Evolutionary conservation across 53 echinoderm and acorn worm genomes (phyloP).

Genomic region (Stichopus horrens): DNA sequence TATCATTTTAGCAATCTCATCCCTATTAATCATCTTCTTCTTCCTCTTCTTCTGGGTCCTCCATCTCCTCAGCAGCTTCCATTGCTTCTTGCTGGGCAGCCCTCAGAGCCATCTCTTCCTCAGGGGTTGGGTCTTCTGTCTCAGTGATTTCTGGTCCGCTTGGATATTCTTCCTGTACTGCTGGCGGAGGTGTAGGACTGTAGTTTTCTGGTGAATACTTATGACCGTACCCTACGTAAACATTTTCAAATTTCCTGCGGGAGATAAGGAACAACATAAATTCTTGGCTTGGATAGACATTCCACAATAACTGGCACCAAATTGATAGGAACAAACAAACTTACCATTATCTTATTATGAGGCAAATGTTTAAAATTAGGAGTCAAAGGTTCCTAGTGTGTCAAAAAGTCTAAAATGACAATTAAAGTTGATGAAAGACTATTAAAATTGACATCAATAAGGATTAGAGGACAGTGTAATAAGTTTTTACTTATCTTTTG

Average conservation of each 20-base stretch:
- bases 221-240: slow-evolving; percentile 93
- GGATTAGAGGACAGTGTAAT: too few species aligned
- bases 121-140: slow-evolving; percentile 92
- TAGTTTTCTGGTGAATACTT: slow-evolving; percentile 97
- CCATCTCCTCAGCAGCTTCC: slow-evolving; percentile 94
- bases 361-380: too few species aligned
- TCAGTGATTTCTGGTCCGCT: slow-evolving; percentile 98
- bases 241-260: slow-evolving; percentile 97
- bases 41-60: slow-evolving; percentile 93
- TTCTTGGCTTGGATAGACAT: too few species aligned
- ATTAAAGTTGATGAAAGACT: too few species aligned
- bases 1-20: not conserved
- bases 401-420: too few species aligned
- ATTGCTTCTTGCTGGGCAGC: slow-evolving; percentile 93
- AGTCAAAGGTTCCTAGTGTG: too few species aligned
- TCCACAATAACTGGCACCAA: too few species aligned
- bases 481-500: too few species aligned
- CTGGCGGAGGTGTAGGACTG: slow-evolving; percentile 91
- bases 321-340: too few species aligned
- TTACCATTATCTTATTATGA: too few species aligned
- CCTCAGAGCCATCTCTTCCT: slow-evolving; percentile 92
- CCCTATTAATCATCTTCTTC: slow-evolving; percentile 83
- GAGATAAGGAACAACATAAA: too few species aligned
- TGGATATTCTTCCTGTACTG: slow-evolving; percentile 94
- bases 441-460: too few species aligned